Evolutionary conservation across 2,888 invertebrate genomes (phyloP), one percentile per base, ranked within the genome.

Genomic region (Suillia variegata): DNA sequence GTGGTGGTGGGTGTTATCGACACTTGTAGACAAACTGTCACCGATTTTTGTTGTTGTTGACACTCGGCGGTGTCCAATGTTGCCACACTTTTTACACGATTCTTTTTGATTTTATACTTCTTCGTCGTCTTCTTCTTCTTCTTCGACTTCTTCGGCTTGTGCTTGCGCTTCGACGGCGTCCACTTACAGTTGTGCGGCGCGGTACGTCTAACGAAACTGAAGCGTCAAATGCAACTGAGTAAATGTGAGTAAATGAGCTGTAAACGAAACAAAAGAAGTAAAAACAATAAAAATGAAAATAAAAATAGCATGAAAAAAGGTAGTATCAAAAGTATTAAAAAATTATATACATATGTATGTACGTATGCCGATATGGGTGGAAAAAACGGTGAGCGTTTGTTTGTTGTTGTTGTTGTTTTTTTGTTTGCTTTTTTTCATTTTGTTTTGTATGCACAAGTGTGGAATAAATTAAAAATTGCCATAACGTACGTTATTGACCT

Each of bases 391-490:
- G 31, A 20, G 21, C 24, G 31, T 26, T 8, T 17, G 12, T 56
- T 21, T 34, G 22, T 24, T n/a, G 45, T 24, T 17, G 17, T 13
- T 45, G 13, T 51, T 59, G 20, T 52, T 45, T 45, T 24, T 1
- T 8, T 64, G 58, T 60, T 18, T 58, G 42, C 54, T 45, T 56
- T 10, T 56, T 47, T 49, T 55, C 52, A 42, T 57, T 54, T 21
- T 34, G 22, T 33, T n/a, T 13, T 51, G n/a, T 54, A 33, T 18
- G 48, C 45, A 20, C 45, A 45, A 38, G 56, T 63, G 58, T 64
- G 66, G 74, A 65, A 72, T 72, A 74, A 71, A 71, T 74, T 73
- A 74, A 72, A 70, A 53, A 71, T 72, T 67, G 67, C 66, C 68
- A 68, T 65, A 24, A 8, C 26, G 45, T 45, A 18, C 45, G 45